A percentile compares a stretch with the other conserved stretches of the same genome.
Evolutionary conservation across 2,113 vertebrate genomes (phyloP).

Genomic region (Seriola quinqueradiata): DNA sequence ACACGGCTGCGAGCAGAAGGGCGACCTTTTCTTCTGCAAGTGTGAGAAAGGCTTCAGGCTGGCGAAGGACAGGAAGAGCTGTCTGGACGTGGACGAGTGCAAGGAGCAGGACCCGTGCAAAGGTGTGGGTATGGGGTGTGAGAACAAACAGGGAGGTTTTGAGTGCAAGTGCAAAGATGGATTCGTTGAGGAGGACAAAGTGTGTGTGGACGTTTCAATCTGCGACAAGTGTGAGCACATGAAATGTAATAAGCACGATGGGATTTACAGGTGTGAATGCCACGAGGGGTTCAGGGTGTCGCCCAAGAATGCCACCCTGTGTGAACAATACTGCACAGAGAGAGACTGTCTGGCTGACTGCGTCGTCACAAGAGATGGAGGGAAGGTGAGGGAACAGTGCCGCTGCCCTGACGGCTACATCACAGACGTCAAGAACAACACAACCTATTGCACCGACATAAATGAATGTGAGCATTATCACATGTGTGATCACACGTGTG

Average conservation of each 20-base stretch:
- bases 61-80: constrained; percentile 1
- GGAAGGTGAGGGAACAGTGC: not conserved
- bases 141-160: not conserved
- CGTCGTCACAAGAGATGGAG: fast-evolving
- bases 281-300: constrained; percentile 36
- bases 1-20: not conserved
- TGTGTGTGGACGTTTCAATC: constrained; percentile 33
- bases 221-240: constrained; percentile 61
- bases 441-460: constrained; percentile 41
- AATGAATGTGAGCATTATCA: constrained; percentile 22
- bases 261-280: constrained; percentile 44
- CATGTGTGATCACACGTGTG: constrained; percentile 52
- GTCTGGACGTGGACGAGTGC: constrained; percentile 64
- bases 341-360: constrained; percentile 32
- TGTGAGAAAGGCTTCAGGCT: constrained; percentile 14
- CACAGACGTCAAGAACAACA: not conserved
- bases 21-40: not conserved
- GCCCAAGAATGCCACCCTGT: constrained; percentile 28
- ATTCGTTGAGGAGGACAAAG: constrained; percentile 6
- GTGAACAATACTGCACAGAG: constrained; percentile 34
- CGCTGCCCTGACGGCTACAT: constrained; percentile 61
- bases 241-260: not conserved
- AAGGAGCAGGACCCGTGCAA: constrained; percentile 21
- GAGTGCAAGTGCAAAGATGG: constrained; percentile 40
- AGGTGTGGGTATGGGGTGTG: constrained; percentile 27